Evolutionary conservation across 2,797 vertebrate species (phyloP).

Genomic region (Falco concolor): DNA sequence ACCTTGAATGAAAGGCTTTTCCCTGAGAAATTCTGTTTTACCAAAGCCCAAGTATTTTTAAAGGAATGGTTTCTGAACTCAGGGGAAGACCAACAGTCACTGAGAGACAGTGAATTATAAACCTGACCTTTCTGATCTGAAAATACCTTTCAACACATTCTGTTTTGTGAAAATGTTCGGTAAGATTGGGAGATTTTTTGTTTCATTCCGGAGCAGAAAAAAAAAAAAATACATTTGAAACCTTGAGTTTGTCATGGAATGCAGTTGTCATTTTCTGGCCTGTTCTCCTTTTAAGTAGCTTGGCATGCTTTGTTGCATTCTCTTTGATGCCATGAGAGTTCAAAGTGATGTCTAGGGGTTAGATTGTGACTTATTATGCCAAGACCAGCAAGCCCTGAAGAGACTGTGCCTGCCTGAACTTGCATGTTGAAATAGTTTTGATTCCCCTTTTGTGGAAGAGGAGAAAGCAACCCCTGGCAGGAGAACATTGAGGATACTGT

Average conservation of each 20-base stretch:
- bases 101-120: constrained; percentile 17
- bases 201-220: constrained; percentile 16
- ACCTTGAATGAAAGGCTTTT: neutral
- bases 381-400: constrained; percentile 26
- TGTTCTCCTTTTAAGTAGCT: constrained; percentile 44
- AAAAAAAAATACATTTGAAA: constrained; percentile 57
- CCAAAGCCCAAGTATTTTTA: neutral
- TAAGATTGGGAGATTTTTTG: neutral
- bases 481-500: neutral
- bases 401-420: constrained; percentile 21
- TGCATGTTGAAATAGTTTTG: constrained; percentile 8
- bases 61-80: neutral
- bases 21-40: neutral
- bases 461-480: neutral
- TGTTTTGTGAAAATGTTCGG: constrained; percentile 1
- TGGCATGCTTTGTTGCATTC: constrained; percentile 54
- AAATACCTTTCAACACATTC: constrained; percentile 13
- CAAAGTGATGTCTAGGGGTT: constrained; percentile 54
- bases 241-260: constrained; percentile 33
- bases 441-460: neutral
- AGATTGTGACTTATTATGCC: constrained; percentile 46
- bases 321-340: constrained; percentile 50
- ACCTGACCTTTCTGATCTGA: constrained; percentile 26
- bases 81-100: neutral
- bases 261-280: constrained; percentile 43